A percentile compares a stretch with the other conserved stretches of the same genome.
Evolutionary conservation across 1,140 invertebrate species (phyloP).

Genomic region (Parapsyche elsis): DNA sequence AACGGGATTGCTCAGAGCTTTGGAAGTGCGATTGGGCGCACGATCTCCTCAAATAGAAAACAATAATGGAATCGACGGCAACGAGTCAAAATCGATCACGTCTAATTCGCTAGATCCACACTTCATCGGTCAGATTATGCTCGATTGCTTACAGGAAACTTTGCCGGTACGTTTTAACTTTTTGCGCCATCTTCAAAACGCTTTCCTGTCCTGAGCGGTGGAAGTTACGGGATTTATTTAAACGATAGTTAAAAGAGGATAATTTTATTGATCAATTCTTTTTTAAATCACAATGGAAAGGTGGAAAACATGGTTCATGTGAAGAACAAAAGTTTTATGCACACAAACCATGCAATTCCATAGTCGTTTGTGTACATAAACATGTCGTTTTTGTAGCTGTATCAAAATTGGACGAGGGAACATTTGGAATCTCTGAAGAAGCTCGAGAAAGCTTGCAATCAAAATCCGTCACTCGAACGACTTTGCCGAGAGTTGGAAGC

Average conservation of each 20-base stretch:
- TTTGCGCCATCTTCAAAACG: not conserved
- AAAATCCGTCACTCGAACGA: constrained; percentile 64
- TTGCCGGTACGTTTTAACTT: constrained; percentile 69
- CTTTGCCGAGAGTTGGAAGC: constrained; percentile 87
- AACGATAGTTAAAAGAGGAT: no score
- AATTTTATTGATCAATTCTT: no score
- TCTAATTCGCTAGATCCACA: constrained; percentile 60
- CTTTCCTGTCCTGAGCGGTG: no score
- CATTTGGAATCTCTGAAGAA: constrained; percentile 80
- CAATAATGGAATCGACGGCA: constrained; percentile 71
- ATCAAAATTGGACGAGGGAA: constrained; percentile 83
- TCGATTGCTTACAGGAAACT: constrained; percentile 69
- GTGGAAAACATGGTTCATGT: no score
- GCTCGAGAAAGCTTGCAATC: constrained; percentile 76
- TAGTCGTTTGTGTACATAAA: no score
- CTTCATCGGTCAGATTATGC: constrained; percentile 76
- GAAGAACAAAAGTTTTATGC: no score
- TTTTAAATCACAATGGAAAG: no score
- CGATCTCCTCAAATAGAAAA: constrained; percentile 63
- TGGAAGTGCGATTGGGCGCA: constrained; percentile 78
- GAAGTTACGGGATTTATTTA: no score
- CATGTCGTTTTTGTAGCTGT: constrained; percentile 77
- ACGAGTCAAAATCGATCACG: constrained; percentile 62
- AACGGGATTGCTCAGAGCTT: constrained; percentile 73
- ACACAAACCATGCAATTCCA: no score